Evolutionary conservation across 2,797 vertebrate species (phyloP).

Genomic region (Falco rusticolus): DNA sequence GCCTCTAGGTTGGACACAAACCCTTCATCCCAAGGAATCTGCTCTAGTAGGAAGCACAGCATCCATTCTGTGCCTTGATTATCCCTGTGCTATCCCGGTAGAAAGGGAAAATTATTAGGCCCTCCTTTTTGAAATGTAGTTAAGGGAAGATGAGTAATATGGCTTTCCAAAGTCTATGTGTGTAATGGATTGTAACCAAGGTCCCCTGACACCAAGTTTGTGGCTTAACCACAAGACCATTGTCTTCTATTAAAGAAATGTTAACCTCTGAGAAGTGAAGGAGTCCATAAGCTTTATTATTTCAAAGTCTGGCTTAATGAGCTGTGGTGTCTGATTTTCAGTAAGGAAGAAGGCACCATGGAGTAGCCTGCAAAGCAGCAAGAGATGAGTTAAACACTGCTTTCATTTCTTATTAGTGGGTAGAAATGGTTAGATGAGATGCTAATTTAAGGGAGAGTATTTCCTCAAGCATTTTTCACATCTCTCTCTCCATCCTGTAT

Average conservation of each 20-base stretch:
- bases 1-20: not conserved
- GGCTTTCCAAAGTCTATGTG: conserved; percentile 10
- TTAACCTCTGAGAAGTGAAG: conserved; percentile 42
- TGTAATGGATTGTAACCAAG: conserved; percentile 54
- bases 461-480: not conserved
- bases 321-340: conserved; percentile 24
- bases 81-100: not conserved
- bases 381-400: not conserved
- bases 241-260: conserved; percentile 17
- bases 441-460: not conserved
- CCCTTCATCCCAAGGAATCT: not conserved
- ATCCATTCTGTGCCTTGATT: not conserved
- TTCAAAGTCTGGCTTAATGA: conserved; percentile 47
- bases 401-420: not conserved
- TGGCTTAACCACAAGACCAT: conserved; percentile 66
- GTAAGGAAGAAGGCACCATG: not conserved
- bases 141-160: conserved; percentile 4
- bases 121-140: not conserved
- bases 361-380: not conserved
- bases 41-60: not conserved
- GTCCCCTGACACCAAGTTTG: conserved; percentile 39
- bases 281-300: conserved; percentile 18
- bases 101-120: not conserved
- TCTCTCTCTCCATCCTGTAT: not conserved
- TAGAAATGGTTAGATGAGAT: not conserved